Conservation (phyloP, 2,113 vertebrate species). For the Enhydra lutris region DNA sequence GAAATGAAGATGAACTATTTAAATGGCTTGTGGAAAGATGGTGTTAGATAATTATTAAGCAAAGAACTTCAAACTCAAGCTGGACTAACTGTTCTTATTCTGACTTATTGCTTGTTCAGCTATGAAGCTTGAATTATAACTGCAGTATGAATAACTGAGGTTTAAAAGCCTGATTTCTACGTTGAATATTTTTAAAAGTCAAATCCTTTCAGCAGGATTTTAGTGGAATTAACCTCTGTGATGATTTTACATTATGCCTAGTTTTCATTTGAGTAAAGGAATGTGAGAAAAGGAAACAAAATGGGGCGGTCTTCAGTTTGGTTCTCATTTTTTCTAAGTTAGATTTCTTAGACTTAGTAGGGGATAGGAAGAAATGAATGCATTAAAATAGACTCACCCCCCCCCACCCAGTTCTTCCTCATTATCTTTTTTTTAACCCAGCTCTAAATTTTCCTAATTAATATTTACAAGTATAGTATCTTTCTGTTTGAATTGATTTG, state of each 20-base stretch:
- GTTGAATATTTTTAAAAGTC: slow-evolving; percentile 10
- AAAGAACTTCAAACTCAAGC: not conserved
- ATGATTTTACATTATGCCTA: not conserved
- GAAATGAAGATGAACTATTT: slow-evolving; percentile 53
- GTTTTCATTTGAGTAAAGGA: slow-evolving; percentile 17
- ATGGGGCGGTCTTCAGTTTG: not conserved
- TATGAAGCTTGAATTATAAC: slow-evolving; percentile 28
- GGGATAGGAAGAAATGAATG: not conserved
- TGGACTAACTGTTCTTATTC: not conserved
- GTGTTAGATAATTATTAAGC: slow-evolving; percentile 33
- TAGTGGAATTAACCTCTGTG: not conserved
- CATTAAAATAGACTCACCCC: not conserved
- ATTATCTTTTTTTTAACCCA: not conserved
- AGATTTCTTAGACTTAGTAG: not conserved
- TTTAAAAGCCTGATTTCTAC: slow-evolving; percentile 26
- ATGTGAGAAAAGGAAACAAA: slow-evolving; percentile 10
- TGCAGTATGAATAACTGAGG: not conserved
- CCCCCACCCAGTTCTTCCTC: not conserved
- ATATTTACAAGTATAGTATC: not conserved
- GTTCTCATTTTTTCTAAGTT: slow-evolving; percentile 10
- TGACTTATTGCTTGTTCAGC: slow-evolving; percentile 8
- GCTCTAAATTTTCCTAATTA: slow-evolving; percentile 16
- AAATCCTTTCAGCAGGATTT: not conserved
- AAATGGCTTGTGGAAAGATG: slow-evolving; percentile 40
- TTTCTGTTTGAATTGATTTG: not conserved